A percentile compares a stretch with the other conserved stretches of the same genome.
These are phyloP conservation scores for Electrophaes corylata DNA, from an alignment of 2,888 invertebrate species.

Conservation along the genomic window DNA sequence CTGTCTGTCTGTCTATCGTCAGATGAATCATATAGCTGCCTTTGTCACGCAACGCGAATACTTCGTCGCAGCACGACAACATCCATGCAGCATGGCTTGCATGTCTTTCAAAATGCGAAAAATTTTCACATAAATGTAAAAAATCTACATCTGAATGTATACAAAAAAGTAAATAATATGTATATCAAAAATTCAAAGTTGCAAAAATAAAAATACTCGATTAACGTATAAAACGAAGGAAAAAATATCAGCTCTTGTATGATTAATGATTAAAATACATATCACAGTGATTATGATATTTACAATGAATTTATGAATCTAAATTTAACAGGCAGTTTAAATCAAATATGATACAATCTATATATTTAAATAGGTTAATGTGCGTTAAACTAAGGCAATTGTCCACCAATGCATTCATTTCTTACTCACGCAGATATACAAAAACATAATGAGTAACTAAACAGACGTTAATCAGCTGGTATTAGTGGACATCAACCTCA, in stretches of 20 bases:
- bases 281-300: constrained; percentile 26
- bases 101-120: not conserved
- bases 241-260: constrained; percentile 15
- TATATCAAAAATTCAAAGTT: not conserved
- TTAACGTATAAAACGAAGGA: not conserved
- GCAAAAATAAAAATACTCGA: constrained; percentile 1
- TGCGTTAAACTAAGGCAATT: not conserved
- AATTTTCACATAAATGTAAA: too few species aligned
- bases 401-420: not conserved
- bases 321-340: not conserved
- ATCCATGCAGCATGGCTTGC: too few species aligned
- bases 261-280: constrained; percentile 9
- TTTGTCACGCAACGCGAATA: not conserved
- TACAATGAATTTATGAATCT: constrained; percentile 18
- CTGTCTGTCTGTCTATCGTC: too few species aligned
- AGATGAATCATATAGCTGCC: not conserved
- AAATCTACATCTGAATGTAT: too few species aligned
- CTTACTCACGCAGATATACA: not conserved
- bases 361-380: not conserved
- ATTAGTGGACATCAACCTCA: not conserved
- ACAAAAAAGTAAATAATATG: not conserved
- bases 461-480: not conserved
- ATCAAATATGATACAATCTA: not conserved
- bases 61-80: too few species aligned
- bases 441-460: not conserved